Conservation (phyloP, 2,113 vertebrate genomes). For the Falco punctatus region DNA sequence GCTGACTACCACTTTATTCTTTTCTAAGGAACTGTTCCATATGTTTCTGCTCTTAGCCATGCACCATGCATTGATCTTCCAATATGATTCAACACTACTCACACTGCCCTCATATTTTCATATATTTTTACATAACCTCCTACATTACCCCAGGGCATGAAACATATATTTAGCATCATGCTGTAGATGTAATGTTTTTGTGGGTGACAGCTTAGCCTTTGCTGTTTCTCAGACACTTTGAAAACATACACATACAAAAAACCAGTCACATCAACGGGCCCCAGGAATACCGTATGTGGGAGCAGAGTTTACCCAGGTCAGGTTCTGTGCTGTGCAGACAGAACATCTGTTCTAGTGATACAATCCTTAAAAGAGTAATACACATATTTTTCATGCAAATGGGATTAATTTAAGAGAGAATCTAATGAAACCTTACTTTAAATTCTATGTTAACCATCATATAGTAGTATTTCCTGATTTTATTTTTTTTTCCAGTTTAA, state of each 20-base stretch:
- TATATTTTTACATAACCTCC: neutral
- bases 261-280: neutral
- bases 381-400: neutral
- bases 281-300: neutral
- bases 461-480: neutral
- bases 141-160: neutral
- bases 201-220: neutral
- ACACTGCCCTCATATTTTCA: neutral
- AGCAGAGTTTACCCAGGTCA: neutral
- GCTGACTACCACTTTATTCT: neutral
- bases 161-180: neutral
- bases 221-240: neutral
- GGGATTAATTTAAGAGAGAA: neutral
- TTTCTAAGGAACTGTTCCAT: neutral
- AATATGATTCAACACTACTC: neutral
- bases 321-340: neutral
- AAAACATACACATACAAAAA: neutral
- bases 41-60: neutral
- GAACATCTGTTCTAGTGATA: neutral
- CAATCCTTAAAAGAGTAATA: neutral
- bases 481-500: neutral
- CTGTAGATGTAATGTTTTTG: neutral
- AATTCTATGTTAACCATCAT: neutral
- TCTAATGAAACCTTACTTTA: neutral
- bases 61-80: neutral